A percentile compares a stretch with the other conserved stretches of the same genome.
Conservation (phyloP, 1,140 invertebrate species). For the Habropoda laboriosa region DNA sequence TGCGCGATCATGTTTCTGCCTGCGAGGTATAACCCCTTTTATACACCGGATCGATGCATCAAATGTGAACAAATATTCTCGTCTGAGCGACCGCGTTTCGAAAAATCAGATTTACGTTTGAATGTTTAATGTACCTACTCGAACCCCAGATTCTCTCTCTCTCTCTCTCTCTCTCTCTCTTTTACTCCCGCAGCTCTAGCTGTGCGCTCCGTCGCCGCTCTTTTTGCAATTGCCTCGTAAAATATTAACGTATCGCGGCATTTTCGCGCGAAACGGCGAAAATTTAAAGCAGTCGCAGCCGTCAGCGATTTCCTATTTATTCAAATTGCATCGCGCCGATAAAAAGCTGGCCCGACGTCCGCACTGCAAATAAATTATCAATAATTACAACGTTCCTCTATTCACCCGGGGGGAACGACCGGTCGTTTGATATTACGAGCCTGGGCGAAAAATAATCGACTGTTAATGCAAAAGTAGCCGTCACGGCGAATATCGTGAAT, state of each 20-base stretch:
- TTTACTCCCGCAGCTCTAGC: too few species aligned
- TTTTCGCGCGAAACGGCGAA: background rate
- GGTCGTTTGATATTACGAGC: background rate
- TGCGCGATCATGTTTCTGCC: background rate
- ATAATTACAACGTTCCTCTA: background rate
- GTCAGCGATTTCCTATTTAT: slow-evolving; percentile 4
- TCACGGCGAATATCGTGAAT: background rate
- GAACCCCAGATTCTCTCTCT: too few species aligned
- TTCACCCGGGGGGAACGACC: background rate
- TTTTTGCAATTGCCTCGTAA: background rate
- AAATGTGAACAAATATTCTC: background rate
- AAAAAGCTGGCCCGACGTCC: background rate
- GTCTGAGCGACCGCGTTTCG: background rate
- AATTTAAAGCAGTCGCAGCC: background rate
- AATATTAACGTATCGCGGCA: background rate
- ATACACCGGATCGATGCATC: background rate
- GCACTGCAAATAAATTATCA: slow-evolving; percentile 14
- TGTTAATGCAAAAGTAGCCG: background rate
- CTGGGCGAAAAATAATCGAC: background rate
- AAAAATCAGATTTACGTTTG: slow-evolving; percentile 1
- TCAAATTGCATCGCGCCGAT: background rate
- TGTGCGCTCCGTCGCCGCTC: too few species aligned
- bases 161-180: too few species aligned
- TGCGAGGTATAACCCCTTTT: background rate
- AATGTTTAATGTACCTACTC: background rate